These are phyloP conservation scores for Bombus superbus DNA, from an alignment of 1,140 invertebrate species.

Conservation along the genomic window DNA sequence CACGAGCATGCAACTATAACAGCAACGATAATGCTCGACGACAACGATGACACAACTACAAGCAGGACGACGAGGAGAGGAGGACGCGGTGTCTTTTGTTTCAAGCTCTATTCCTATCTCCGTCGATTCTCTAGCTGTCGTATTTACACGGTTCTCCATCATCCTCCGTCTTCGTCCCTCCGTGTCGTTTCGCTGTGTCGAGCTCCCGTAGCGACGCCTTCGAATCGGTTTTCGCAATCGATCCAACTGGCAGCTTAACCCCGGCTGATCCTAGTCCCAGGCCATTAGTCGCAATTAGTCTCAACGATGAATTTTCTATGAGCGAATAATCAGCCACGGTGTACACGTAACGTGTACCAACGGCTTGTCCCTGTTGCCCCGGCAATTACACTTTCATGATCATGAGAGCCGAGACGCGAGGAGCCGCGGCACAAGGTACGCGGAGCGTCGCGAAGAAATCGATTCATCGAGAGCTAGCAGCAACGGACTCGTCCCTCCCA, in stretches of 20 bases:
- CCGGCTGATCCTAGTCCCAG: slow-evolving; percentile 58
- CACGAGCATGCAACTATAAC: slow-evolving; percentile 69
- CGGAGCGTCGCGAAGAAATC: slow-evolving; percentile 31
- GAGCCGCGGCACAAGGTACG: not conserved
- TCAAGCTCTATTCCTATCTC: slow-evolving; percentile 15
- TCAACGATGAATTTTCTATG: slow-evolving; percentile 74
- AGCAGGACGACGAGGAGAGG: slow-evolving; percentile 9
- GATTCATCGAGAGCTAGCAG: slow-evolving; percentile 2
- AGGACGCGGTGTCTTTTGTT: slow-evolving; percentile 54
- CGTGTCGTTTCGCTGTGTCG: slow-evolving; percentile 9
- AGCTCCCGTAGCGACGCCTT: slow-evolving; percentile 13
- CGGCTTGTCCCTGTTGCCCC: slow-evolving; percentile 20
- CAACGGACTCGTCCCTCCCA: too few relatives aligned
- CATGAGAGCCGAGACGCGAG: slow-evolving; percentile 13
- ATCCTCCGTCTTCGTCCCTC: slow-evolving; percentile 27
- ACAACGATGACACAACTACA: slow-evolving; percentile 44
- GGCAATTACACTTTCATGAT: slow-evolving; percentile 65
- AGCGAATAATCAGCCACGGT: slow-evolving; percentile 69
- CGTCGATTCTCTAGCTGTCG: slow-evolving; percentile 27
- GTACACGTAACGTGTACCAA: slow-evolving; percentile 54
- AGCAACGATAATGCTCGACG: slow-evolving; percentile 57
- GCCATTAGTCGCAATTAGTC: slow-evolving; percentile 78
- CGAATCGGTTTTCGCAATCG: slow-evolving; percentile 25
- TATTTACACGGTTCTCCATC: slow-evolving; percentile 48
- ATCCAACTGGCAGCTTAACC: slow-evolving; percentile 52